Evolutionary conservation across 2,113 vertebrate genomes (phyloP), one percentile per base, ranked within the genome.

Genomic region (Salvator merianae): DNA sequence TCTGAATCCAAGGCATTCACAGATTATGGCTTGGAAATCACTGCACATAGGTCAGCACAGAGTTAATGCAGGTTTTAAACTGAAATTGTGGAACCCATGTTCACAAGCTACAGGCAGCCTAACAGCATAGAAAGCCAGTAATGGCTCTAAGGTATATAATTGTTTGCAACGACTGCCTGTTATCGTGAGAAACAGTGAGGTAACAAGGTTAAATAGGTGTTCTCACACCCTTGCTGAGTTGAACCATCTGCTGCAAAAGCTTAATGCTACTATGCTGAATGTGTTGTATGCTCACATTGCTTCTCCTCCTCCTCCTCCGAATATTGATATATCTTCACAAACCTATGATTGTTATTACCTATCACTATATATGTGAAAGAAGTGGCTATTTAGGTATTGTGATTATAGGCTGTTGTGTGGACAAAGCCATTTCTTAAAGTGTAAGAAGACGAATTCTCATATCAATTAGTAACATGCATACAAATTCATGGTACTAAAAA

Each of bases 1-100:
- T 10, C 14, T 12, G 36, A 38, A 72, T 5, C 6, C 3, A 28
- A 20, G 14, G 63, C 40, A 8, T 80, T 38, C 22, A 47, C 30
- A 69, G 65, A 69, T 69, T 16, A 34, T 69, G 7, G 53, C 1
- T 40, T 55, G 26, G 38, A 59, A 73, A 62, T 53, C 26, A 18
- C 14, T 36, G 30, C 10, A 9, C 36, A 2, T 43, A 18, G 66
- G n/a, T 9, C 66, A 0, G 2, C 0, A 68, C 74, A 79, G 26
- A 16, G 30, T 4, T 77, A 79, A 73, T 50, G 65, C 12, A 81
- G 30, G 1, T 77, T 80, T 34, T 24, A 24, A 53, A 79, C 66
- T 30, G 12, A 55, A 79, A 77, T 77, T 86, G 74, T 16, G 40
- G 53, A 50, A 20, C 30, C 76, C 36, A 26, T 22, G 53, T 36